Conservation (phyloP, 1,140 invertebrate genomes). For the Brachionus plicatilis region DNA sequence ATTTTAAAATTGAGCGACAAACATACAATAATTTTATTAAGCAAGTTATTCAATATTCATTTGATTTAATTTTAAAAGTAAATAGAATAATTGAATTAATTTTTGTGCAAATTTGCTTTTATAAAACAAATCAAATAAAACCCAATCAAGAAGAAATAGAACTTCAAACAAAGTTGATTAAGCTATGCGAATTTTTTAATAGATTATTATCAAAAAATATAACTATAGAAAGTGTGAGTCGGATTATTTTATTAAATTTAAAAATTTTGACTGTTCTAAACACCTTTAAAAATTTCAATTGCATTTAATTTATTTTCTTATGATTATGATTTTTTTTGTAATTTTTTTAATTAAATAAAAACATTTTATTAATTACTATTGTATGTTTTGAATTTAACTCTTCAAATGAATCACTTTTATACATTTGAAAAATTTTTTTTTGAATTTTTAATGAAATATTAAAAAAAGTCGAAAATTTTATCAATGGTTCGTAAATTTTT, state of each 20-base stretch:
- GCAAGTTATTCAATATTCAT: not conserved
- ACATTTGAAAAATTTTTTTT: not conserved
- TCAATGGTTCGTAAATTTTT: not conserved
- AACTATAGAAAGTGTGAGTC: not conserved
- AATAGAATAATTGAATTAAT: not conserved
- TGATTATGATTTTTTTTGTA: not conserved
- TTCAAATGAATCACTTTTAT: too few species aligned
- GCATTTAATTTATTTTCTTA: not conserved
- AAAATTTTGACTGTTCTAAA: not conserved
- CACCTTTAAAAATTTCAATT: not conserved
- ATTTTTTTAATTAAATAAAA: not conserved
- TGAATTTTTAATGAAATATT: not conserved
- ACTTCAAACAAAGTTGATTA: not conserved
- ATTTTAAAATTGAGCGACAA: not conserved
- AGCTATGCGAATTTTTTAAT: not conserved
- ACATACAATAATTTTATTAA: not conserved
- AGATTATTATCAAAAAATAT: not conserved
- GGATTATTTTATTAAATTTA: not conserved
- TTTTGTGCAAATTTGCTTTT: not conserved
- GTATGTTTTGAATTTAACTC: too few species aligned
- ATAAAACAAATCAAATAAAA: not conserved
- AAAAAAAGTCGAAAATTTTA: not conserved
- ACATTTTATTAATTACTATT: not conserved
- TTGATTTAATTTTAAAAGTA: not conserved
- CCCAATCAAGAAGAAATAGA: not conserved